These are phyloP conservation scores for Lagopus leucura DNA, from an alignment of 2,113 vertebrate genomes.

Conservation along the genomic window DNA sequence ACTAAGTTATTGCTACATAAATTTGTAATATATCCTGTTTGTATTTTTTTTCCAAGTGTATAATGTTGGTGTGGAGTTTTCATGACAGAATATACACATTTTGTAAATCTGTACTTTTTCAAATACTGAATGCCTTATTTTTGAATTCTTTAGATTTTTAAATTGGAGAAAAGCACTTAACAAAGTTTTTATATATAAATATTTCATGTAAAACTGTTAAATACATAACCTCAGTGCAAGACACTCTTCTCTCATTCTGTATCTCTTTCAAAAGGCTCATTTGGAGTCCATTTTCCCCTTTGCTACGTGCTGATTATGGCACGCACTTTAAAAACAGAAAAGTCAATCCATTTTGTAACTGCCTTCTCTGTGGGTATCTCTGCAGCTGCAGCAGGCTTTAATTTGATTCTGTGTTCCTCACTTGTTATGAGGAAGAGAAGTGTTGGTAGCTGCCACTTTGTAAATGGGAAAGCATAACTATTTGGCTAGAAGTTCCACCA, in stretches of 20 bases:
- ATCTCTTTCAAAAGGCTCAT: slow-evolving; percentile 36
- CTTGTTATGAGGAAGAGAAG: slow-evolving; percentile 33
- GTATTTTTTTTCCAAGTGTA: slow-evolving; percentile 90
- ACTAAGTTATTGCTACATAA: slow-evolving; percentile 99
- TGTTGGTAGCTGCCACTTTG: background rate
- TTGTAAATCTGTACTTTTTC: slow-evolving; percentile 89
- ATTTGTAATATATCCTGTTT: slow-evolving; percentile 97
- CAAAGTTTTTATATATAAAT: slow-evolving; percentile 85
- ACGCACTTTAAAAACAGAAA: slow-evolving; percentile 54
- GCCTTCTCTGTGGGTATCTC: background rate
- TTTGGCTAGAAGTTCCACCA: background rate
- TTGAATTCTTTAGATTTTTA: slow-evolving; percentile 88
- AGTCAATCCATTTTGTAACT: background rate
- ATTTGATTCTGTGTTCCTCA: background rate
- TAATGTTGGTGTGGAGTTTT: slow-evolving; percentile 90
- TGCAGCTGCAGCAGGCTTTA: background rate
- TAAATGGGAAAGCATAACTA: background rate
- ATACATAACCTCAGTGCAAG: slow-evolving; percentile 85
- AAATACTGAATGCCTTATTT: slow-evolving; percentile 87
- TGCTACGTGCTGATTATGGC: background rate
- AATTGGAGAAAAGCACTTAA: slow-evolving; percentile 85
- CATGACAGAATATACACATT: slow-evolving; percentile 85
- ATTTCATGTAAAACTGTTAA: slow-evolving; percentile 86
- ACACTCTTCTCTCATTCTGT: slow-evolving; percentile 72
- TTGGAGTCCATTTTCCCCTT: slow-evolving; percentile 7